Base-by-base conservation (phyloP, 2,888 invertebrate genomes). In the Drosophila kambysellisi region DNA sequence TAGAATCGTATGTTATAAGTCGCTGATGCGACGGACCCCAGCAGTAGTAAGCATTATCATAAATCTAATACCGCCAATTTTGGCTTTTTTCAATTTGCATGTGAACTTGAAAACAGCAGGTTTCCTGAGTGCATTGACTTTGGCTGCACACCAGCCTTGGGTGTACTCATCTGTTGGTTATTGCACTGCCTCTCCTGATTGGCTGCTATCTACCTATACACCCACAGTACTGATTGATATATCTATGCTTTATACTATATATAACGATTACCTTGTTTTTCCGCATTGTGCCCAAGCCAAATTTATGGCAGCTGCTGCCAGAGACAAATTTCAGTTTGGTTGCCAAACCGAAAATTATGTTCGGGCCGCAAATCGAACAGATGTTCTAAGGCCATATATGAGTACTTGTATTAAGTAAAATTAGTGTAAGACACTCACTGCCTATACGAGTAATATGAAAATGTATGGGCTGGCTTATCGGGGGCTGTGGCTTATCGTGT, bases 21-120 rank as follows among this genome's bases (percentile, higher is more conserved):
- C 84, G 54, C 54, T 64, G 81, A 83, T 76, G 81, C 41, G 70
- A 57, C 60, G 50, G 41, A 35, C 39, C 39, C 56, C 0, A 30
- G 9, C 37, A 52, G 25, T 58, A 46, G 61, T 60, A 63, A 60
- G 46, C 67, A 68, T 74, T 80, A 83, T 83, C 85, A 85, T 89
- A 82, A 88, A 89, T 85, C 89, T 82, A 85, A 85, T 70, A 56
- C 50, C 30, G 60, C 68, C 81, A 80, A 70, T 80, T 88, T 78
- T 64, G 75, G 86, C 67, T 63, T 85, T 82, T 85, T 74, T 73
- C 75, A 82, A 89, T 85, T 85, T 85, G 85, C 85, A 80, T 89
- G 73, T 89, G 85, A 85, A 89, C 85, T 85, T 85, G 85, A 89
- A 58, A 62, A 57, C 57, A 53, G n/a, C 25, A 29, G 48, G 35